These are phyloP conservation scores for Limonius californicus DNA, from an alignment of 1,140 invertebrate genomes.

Conservation along the genomic window DNA sequence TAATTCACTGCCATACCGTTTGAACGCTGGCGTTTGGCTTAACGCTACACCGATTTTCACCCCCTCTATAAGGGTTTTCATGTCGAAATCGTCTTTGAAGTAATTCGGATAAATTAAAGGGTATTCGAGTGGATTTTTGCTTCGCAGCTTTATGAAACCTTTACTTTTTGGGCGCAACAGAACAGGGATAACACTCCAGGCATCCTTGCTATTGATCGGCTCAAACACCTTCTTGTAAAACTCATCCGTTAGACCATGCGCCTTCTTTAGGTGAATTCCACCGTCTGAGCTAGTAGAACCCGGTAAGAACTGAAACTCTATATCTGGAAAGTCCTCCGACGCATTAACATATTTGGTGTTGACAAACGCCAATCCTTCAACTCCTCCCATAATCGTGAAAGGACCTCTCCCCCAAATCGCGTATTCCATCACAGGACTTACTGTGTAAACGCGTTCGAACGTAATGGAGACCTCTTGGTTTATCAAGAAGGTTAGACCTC, in stretches of 20 bases:
- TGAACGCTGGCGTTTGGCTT: no score
- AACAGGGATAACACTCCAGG: no score
- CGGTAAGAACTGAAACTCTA: conserved; percentile 60
- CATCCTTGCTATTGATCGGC: conserved; percentile 50
- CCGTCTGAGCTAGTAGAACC: conserved; percentile 85
- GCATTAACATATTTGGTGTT: conserved; percentile 64
- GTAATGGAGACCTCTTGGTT: conserved; percentile 74
- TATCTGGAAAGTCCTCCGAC: conserved; percentile 52
- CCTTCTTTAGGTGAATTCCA: conserved; percentile 75
- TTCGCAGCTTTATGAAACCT: no score
- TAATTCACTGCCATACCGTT: no score
- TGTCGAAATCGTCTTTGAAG: no score
- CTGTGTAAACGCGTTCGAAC: conserved; percentile 71
- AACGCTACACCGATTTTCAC: no score
- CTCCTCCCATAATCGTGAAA: conserved; percentile 82
- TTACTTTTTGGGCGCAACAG: no score
- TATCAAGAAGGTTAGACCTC: conserved; percentile 77
- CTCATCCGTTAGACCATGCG: conserved; percentile 68
- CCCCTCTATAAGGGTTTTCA: no score
- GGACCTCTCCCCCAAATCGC: conserved; percentile 79
- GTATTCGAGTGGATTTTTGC: no score
- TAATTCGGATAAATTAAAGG: no score
- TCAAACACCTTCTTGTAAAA: conserved; percentile 72
- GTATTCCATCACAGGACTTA: conserved; percentile 69
- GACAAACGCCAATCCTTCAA: conserved; percentile 86